These are phyloP conservation scores for Mimumesa dahlbomi DNA, from an alignment of 2,888 invertebrate species.

Conservation along the genomic window DNA sequence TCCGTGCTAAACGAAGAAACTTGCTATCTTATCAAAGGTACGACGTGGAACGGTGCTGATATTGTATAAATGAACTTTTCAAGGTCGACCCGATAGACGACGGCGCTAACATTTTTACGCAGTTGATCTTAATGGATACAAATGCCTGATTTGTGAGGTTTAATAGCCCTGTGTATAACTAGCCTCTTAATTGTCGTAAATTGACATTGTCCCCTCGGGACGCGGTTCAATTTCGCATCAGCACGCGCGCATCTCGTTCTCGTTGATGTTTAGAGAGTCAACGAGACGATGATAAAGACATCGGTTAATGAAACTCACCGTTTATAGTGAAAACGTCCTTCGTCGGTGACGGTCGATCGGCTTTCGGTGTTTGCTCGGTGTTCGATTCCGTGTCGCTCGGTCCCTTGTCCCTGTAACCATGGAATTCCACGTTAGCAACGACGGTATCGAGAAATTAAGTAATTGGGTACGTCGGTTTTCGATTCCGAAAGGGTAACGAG, in stretches of 20 bases:
- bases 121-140: conserved; percentile 23
- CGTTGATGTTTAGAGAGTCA: conserved; percentile 17
- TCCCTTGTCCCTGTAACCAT: conserved; percentile 61
- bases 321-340: conserved; percentile 54
- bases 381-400: conserved; percentile 43
- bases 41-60: background rate
- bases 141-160: conserved; percentile 30
- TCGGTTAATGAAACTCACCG: conserved; percentile 55
- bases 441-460: background rate
- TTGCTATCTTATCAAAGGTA: too few relatives aligned
- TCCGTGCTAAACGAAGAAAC: too few relatives aligned
- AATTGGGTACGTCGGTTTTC: too few relatives aligned
- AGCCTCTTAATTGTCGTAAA: conserved; percentile 20
- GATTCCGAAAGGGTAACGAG: too few relatives aligned
- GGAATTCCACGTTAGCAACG: background rate
- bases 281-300: background rate
- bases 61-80: too few relatives aligned
- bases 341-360: conserved; percentile 43
- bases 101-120: conserved; percentile 40
- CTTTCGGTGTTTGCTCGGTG: conserved; percentile 5
- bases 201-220: conserved; percentile 31
- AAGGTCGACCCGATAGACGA: conserved; percentile 28
- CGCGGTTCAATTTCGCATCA: conserved; percentile 36
- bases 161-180: conserved; percentile 4
- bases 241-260: conserved; percentile 7